phyloP scores from a whole-genome alignment of 2,888 invertebrate genomes.

The Volucella bombylans region DNA sequence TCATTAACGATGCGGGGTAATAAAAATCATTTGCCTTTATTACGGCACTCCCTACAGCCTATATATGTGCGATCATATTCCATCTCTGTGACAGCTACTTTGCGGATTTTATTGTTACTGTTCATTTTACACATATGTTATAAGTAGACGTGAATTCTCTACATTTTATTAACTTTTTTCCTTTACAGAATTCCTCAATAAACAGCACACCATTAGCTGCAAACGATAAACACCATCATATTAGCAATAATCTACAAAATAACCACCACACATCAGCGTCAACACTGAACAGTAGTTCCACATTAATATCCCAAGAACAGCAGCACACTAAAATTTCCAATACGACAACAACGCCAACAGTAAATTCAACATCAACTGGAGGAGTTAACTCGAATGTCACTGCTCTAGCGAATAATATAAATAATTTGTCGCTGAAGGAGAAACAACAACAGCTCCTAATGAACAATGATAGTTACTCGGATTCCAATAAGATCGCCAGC shows the following conservation, averaged over 20 bases:
- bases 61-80: too few relatives aligned
- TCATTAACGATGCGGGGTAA: too few relatives aligned
- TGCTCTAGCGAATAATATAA: constrained; percentile 76
- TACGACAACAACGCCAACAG: constrained; percentile 73
- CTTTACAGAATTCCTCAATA: constrained; percentile 66
- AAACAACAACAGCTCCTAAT: constrained; percentile 77
- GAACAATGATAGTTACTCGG: constrained; percentile 78
- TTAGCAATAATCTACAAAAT: constrained; percentile 72
- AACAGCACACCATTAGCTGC: constrained; percentile 67
- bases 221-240: constrained; percentile 73
- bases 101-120: too few relatives aligned
- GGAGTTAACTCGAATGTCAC: constrained; percentile 76
- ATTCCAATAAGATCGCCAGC: constrained; percentile 82
- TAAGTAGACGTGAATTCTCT: too few relatives aligned
- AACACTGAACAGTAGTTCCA: constrained; percentile 71
- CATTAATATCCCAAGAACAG: constrained; percentile 66
- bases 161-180: background rate
- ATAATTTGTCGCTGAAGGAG: constrained; percentile 76
- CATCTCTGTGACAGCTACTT: too few relatives aligned
- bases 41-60: too few relatives aligned
- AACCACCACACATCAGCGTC: constrained; percentile 77
- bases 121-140: too few relatives aligned
- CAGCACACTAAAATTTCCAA: constrained; percentile 68
- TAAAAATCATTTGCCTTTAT: too few relatives aligned
- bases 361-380: constrained; percentile 77